Evolutionary conservation across 2,113 vertebrate species (phyloP).

Genomic region (Puma concolor): DNA sequence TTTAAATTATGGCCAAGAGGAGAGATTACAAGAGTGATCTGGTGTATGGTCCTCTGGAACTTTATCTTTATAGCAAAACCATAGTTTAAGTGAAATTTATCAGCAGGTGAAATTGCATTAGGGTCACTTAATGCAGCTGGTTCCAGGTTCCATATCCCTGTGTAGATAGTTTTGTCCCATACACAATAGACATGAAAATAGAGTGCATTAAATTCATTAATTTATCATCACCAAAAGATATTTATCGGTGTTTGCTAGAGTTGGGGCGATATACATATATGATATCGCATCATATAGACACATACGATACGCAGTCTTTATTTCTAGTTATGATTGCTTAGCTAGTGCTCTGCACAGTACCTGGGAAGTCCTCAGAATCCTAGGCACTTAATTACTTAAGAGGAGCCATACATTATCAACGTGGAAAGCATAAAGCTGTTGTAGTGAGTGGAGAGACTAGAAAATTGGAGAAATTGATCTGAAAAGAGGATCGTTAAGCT

Average conservation of each 20-base stretch:
- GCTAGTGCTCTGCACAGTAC: neutral
- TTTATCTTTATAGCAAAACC: neutral
- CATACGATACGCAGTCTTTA: neutral
- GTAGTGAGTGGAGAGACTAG: neutral
- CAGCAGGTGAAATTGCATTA: neutral
- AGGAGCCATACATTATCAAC: neutral
- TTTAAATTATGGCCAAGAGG: slow-evolving; percentile 26
- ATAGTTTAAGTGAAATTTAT: neutral
- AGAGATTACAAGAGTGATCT: neutral
- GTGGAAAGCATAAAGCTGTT: neutral
- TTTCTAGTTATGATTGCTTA: neutral
- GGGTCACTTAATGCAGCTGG: neutral
- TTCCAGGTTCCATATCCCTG: neutral
- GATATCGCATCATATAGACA: neutral
- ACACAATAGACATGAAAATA: neutral
- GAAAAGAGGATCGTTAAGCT: neutral
- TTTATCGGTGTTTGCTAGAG: neutral
- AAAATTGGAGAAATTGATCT: neutral
- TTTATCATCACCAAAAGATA: neutral
- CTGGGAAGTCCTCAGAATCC: neutral
- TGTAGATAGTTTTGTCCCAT: neutral
- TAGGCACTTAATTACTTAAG: neutral
- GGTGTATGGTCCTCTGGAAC: neutral
- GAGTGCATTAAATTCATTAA: neutral
- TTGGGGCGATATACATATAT: neutral